phyloP scores from a whole-genome alignment of 2,113 vertebrate species.

The Pseudopipra pipra region DNA sequence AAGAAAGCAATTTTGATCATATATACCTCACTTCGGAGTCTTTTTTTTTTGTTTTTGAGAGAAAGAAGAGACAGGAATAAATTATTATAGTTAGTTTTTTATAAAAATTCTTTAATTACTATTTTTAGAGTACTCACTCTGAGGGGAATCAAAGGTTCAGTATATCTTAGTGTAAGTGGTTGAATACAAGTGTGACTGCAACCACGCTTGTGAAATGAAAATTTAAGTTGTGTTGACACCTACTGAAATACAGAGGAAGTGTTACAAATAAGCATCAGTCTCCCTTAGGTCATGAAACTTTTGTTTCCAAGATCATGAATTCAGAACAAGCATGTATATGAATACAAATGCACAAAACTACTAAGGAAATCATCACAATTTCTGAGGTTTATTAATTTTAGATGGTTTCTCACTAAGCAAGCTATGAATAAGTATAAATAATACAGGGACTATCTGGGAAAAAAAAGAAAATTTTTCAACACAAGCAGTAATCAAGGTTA shows the following conservation, averaged over 20 bases:
- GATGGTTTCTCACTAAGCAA: neutral
- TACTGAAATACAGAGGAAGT: neutral
- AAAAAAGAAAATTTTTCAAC: neutral
- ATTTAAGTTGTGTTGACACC: neutral
- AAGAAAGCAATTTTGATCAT: neutral
- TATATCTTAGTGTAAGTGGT: neutral
- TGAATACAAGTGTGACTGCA: neutral
- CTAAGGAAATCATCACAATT: neutral
- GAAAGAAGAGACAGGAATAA: neutral
- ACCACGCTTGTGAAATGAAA: neutral
- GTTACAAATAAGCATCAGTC: neutral
- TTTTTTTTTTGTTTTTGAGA: neutral
- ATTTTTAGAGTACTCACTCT: neutral
- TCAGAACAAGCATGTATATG: neutral
- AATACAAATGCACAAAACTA: neutral
- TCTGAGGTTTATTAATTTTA: neutral
- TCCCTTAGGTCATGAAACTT: neutral
- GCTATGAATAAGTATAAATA: neutral
- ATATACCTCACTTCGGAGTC: accelerated
- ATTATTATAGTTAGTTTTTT: neutral
- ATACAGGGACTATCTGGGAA: neutral
- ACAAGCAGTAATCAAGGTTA: neutral
- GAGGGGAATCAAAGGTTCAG: neutral
- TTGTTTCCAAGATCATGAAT: neutral
- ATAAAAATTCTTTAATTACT: neutral